phyloP scores from a whole-genome alignment of 2,888 invertebrate species.

The Prosopocoilus inquinatus region DNA sequence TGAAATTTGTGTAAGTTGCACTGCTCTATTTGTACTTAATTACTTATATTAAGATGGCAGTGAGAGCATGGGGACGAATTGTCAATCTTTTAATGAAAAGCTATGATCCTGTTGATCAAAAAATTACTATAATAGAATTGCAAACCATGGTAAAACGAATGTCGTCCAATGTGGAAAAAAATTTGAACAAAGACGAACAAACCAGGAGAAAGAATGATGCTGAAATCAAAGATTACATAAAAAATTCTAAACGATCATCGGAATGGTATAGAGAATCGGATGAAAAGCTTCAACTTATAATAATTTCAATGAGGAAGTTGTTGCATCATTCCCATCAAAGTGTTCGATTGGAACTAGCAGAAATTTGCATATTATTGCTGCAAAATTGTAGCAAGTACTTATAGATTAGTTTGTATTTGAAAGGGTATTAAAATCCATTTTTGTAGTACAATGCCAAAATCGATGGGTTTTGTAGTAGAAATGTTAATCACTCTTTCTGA shows the following conservation, averaged over 20 bases:
- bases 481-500: slow-evolving; percentile 66
- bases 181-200: slow-evolving; percentile 24
- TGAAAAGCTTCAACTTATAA: slow-evolving; percentile 55
- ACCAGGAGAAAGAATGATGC: slow-evolving; percentile 29
- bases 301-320: slow-evolving; percentile 55
- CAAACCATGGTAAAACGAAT: slow-evolving; percentile 10
- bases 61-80: slow-evolving; percentile 51
- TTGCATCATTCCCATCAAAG: slow-evolving; percentile 60
- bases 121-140: slow-evolving; percentile 13
- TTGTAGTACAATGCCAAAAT: slow-evolving; percentile 61
- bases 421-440: slow-evolving; percentile 18
- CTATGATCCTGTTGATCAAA: slow-evolving; percentile 34
- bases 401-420: slow-evolving; percentile 5
- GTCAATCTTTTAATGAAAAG: slow-evolving; percentile 52
- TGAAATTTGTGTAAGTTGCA: slow-evolving; percentile 39
- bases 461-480: slow-evolving; percentile 63
- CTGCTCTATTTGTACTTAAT: too few species aligned
- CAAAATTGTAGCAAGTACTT: slow-evolving; percentile 60
- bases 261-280: slow-evolving; percentile 62
- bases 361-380: slow-evolving; percentile 59
- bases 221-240: slow-evolving; percentile 46
- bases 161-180: slow-evolving; percentile 5
- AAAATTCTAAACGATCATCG: slow-evolving; percentile 47
- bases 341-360: slow-evolving; percentile 63
- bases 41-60: slow-evolving; percentile 45